phyloP scores from a whole-genome alignment of 2,797 vertebrate genomes.

The Lycodopsis pacificus region DNA sequence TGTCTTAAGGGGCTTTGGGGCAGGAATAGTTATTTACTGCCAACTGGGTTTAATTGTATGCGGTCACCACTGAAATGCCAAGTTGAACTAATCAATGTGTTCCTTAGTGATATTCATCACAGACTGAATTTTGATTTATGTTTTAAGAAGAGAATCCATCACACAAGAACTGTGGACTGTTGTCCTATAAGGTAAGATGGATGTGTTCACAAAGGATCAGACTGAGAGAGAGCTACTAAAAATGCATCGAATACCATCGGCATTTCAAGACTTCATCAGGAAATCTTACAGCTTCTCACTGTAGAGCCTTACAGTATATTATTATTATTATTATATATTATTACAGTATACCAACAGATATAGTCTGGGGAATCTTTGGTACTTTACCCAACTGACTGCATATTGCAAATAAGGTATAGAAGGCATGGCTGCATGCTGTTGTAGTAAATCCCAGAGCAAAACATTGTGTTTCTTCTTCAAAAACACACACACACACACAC shows the following conservation, averaged over 20 bases:
- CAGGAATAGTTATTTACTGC: constrained; percentile 1
- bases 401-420: background rate
- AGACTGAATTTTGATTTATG: constrained; percentile 11
- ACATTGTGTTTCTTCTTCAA: constrained; percentile 42
- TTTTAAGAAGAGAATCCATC: constrained; percentile 31
- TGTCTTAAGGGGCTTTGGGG: background rate
- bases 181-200: constrained; percentile 16
- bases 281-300: constrained; percentile 5
- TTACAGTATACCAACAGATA: constrained; percentile 1
- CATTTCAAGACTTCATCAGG: constrained; percentile 12
- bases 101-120: background rate
- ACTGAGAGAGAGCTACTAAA: constrained; percentile 11
- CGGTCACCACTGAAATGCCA: constrained; percentile 21
- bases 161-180: background rate
- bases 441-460: constrained; percentile 41
- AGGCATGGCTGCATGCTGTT: background rate
- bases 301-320: background rate
- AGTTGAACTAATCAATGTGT: constrained; percentile 11
- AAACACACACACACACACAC: constrained; percentile 47
- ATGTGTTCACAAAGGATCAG: constrained; percentile 34
- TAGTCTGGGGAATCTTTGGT: constrained; percentile 11
- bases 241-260: constrained; percentile 31
- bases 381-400: background rate
- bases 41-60: constrained; percentile 30
- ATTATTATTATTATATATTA: no score